Evolutionary conservation across 64 coral and sea anemone genomes (phyloP).

Genomic region (Pachyseris speciosa): DNA sequence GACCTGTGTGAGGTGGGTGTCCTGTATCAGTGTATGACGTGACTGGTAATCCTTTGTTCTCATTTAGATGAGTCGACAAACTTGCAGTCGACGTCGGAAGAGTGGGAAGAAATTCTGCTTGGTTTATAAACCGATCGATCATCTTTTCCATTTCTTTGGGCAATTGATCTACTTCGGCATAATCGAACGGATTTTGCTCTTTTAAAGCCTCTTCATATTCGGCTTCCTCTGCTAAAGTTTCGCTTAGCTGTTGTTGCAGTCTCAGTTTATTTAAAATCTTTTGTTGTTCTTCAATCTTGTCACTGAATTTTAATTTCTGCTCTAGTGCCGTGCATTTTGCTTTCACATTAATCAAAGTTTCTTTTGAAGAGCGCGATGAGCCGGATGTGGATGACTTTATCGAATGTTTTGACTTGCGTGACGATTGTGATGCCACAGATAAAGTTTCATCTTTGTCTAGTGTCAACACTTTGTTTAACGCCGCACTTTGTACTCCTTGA

Average conservation of each 20-base stretch:
- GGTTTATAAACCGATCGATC: conserved; percentile 17
- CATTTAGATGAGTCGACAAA: not conserved
- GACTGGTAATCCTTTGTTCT: not conserved
- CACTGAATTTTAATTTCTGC: conserved; percentile 53
- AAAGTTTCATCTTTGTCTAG: not conserved
- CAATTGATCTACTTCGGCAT: not conserved
- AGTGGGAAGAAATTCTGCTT: not conserved
- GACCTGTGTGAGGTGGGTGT: not conserved
- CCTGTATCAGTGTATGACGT: not conserved
- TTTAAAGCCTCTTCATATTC: conserved; percentile 24
- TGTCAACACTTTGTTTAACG: not conserved
- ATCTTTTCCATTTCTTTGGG: conserved; percentile 29
- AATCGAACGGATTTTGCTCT: not conserved
- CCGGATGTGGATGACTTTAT: too few species aligned
- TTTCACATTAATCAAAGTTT: conserved; percentile 40
- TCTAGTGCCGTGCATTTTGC: conserved; percentile 47
- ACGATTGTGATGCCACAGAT: not conserved
- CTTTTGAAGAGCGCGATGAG: too few species aligned
- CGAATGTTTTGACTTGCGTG: too few species aligned
- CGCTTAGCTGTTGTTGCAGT: conserved; percentile 51
- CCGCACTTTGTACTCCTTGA: not conserved
- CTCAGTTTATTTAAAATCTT: conserved; percentile 26
- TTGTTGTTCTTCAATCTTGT: conserved; percentile 26
- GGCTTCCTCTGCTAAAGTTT: conserved; percentile 58
- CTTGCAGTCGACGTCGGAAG: not conserved